A percentile compares a stretch with the other conserved stretches of the same genome.
These are phyloP conservation scores for Chrosomus eos DNA, from an alignment of 2,797 vertebrate species.

Conservation along the genomic window DNA sequence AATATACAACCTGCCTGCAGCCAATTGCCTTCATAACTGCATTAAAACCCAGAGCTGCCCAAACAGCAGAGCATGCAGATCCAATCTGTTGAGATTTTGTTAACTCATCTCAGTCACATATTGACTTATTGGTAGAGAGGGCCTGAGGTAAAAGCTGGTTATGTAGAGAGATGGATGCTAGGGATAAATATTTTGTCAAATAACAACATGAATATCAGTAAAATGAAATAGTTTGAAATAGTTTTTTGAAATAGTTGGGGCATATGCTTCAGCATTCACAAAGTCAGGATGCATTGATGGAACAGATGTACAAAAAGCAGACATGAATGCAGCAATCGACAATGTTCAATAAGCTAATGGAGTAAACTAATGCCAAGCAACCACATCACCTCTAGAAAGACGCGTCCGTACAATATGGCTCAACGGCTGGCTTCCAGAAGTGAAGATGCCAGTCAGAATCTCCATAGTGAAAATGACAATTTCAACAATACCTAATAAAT, in stretches of 20 bases:
- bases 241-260: not conserved
- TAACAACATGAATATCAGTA: slow-evolving; percentile 13
- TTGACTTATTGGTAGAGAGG: slow-evolving; percentile 23
- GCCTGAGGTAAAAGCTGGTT: slow-evolving; percentile 30
- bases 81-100: slow-evolving; percentile 42
- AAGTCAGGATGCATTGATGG: not conserved
- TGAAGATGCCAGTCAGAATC: slow-evolving; percentile 11
- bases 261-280: slow-evolving; percentile 6
- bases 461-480: not conserved
- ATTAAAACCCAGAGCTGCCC: slow-evolving; percentile 45
- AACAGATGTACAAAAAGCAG: not conserved
- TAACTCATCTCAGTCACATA: slow-evolving; percentile 45
- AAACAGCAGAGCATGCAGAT: slow-evolving; percentile 39
- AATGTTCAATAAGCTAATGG: slow-evolving; percentile 18
- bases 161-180: slow-evolving; percentile 28
- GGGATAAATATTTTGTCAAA: not conserved
- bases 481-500: slow-evolving; percentile 19
- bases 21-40: slow-evolving; percentile 47
- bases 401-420: not conserved
- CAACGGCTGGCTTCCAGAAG: not conserved
- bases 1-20: slow-evolving; percentile 51
- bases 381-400: not conserved
- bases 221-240: too few relatives aligned
- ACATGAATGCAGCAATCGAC: not conserved
- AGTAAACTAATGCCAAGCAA: not conserved